phyloP scores from a whole-genome alignment of 2,113 vertebrate genomes.

The Aepyceros melampus region DNA sequence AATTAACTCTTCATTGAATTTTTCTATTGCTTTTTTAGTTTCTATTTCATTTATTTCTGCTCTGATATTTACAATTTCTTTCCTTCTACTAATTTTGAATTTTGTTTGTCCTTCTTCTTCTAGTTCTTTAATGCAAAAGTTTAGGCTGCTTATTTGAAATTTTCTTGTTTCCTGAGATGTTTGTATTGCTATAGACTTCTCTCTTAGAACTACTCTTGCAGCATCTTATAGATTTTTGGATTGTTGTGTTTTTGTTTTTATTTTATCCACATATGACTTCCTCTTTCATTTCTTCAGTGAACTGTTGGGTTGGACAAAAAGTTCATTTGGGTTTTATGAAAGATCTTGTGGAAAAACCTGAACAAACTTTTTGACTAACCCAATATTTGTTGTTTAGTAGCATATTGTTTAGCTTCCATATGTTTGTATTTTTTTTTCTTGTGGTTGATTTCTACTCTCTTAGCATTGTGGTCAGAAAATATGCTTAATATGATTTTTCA shows the following conservation, averaged over 20 bases:
- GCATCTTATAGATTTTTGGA: not conserved
- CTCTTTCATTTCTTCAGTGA: not conserved
- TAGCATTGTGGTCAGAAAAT: not conserved
- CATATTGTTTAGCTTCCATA: not conserved
- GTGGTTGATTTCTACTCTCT: not conserved
- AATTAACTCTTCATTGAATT: not conserved
- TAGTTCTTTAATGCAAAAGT: not conserved
- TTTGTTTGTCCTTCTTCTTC: not conserved
- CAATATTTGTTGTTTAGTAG: not conserved
- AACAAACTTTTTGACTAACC: not conserved
- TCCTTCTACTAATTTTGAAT: not conserved
- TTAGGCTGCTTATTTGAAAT: not conserved
- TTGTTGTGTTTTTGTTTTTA: not conserved
- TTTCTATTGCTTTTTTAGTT: not conserved
- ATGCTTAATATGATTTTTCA: not conserved
- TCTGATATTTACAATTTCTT: not conserved
- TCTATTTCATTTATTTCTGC: not conserved
- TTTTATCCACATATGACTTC: not conserved
- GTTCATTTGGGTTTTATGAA: not conserved
- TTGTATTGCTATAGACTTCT: not conserved
- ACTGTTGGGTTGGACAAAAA: not conserved
- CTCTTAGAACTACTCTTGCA: not conserved
- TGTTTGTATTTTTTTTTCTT: not conserved
- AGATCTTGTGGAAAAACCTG: not conserved
- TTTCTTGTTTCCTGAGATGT: not conserved